These are phyloP conservation scores for Phodopus roborovskii DNA, from an alignment of 2,113 vertebrate species.

Conservation along the genomic window DNA sequence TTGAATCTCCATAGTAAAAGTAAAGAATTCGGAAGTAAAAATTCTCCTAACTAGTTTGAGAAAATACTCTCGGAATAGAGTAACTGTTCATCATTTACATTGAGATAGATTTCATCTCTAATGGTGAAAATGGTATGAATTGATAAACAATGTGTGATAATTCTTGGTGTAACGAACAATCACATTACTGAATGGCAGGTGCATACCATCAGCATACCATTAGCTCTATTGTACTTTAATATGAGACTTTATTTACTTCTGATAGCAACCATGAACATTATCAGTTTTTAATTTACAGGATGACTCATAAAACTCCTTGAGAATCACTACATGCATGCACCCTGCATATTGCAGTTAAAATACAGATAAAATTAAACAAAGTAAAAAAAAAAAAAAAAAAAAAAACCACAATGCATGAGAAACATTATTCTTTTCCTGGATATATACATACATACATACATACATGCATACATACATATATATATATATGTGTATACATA, in stretches of 20 bases:
- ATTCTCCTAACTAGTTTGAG: background rate
- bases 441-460: too few relatives aligned
- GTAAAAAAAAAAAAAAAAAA: too few relatives aligned
- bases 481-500: too few relatives aligned
- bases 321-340: background rate
- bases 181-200: background rate
- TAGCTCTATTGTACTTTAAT: background rate
- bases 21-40: background rate
- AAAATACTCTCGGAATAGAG: background rate
- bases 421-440: background rate
- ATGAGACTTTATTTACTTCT: background rate
- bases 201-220: background rate
- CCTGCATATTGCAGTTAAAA: background rate
- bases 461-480: too few relatives aligned
- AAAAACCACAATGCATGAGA: background rate
- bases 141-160: background rate
- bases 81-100: background rate
- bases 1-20: background rate
- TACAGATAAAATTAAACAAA: background rate
- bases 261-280: background rate
- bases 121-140: background rate
- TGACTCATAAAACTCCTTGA: background rate
- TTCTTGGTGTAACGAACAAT: background rate
- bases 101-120: background rate
- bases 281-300: background rate